Evolutionary conservation across 2,113 vertebrate species (phyloP).

Genomic region (Gadus macrocephalus): DNA sequence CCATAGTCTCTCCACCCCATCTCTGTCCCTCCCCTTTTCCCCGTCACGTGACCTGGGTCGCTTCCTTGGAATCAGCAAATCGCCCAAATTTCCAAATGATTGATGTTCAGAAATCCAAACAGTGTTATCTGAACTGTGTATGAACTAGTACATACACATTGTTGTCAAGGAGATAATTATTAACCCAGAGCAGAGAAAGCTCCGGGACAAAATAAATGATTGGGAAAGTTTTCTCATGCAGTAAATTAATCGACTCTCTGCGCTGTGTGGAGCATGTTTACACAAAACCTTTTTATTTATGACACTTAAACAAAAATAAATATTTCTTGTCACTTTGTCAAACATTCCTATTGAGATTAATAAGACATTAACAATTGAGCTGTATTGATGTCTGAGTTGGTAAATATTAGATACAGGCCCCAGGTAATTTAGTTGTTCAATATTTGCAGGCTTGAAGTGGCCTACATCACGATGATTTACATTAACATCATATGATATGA

Average conservation of each 20-base stretch:
- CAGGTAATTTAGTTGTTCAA: too few relatives aligned
- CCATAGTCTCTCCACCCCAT: background rate
- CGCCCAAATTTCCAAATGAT: slow-evolving; percentile 33
- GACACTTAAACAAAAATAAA: too few relatives aligned
- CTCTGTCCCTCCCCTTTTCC: slow-evolving; percentile 23
- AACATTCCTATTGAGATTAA: too few relatives aligned
- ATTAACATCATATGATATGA: too few relatives aligned
- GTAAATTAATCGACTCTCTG: background rate
- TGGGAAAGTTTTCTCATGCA: background rate
- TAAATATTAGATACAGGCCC: too few relatives aligned
- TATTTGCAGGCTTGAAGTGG: too few relatives aligned
- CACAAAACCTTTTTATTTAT: background rate
- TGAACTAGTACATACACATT: background rate
- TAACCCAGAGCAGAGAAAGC: background rate
- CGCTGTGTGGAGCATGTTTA: background rate
- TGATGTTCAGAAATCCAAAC: slow-evolving; percentile 39
- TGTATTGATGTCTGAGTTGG: too few relatives aligned
- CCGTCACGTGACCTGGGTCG: slow-evolving; percentile 50
- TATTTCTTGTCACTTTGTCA: too few relatives aligned
- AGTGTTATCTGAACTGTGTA: slow-evolving; percentile 30
- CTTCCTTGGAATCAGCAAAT: slow-evolving; percentile 36
- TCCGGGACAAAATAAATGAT: background rate
- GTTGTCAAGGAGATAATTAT: background rate
- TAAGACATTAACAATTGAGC: too few relatives aligned
- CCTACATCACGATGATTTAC: too few relatives aligned